A percentile compares a stretch with the other conserved stretches of the same genome.
Evolutionary conservation across 2,113 vertebrate genomes (phyloP).

Genomic region (Colossoma macropomum): DNA sequence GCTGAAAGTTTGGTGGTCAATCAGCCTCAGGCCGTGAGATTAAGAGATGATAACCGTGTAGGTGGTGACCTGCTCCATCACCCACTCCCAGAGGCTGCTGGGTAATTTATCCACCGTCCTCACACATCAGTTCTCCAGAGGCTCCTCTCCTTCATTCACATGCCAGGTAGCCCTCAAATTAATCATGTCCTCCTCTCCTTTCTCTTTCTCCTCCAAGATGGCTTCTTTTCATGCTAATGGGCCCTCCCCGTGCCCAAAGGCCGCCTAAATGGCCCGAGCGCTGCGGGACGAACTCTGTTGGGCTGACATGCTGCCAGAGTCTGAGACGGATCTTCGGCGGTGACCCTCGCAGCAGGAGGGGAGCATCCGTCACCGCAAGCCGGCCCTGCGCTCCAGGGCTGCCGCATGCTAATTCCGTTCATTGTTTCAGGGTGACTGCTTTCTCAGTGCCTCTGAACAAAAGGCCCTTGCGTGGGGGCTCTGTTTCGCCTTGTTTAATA

Average conservation of each 20-base stretch:
- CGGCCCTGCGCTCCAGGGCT: constrained; percentile 72
- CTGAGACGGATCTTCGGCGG: constrained; percentile 75
- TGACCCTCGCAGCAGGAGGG: constrained; percentile 82
- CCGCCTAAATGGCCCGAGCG: constrained; percentile 75
- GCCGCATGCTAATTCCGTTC: constrained; percentile 84
- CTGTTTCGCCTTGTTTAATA: constrained; percentile 76
- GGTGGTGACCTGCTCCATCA: constrained; percentile 28
- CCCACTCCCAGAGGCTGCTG: constrained; percentile 72
- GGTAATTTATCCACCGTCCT: constrained; percentile 83
- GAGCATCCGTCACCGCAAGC: constrained; percentile 76
- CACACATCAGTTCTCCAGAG: constrained; percentile 80
- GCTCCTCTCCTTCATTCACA: constrained; percentile 76
- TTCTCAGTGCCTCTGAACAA: constrained; percentile 85
- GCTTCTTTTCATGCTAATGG: constrained; percentile 85
- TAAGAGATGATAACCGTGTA: constrained; percentile 34
- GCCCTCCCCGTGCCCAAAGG: constrained; percentile 71
- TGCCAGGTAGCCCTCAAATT: constrained; percentile 86
- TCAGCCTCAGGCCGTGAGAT: neutral
- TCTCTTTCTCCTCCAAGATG: constrained; percentile 61
- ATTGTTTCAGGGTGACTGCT: constrained; percentile 89
- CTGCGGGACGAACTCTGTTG: constrained; percentile 68
- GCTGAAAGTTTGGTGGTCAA: constrained; percentile 1
- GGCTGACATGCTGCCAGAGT: constrained; percentile 76
- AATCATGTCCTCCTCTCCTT: constrained; percentile 70
- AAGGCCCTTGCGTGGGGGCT: constrained; percentile 78